phyloP scores from a whole-genome alignment of 1,140 invertebrate genomes.

The Macrostomum lignano region DNA sequence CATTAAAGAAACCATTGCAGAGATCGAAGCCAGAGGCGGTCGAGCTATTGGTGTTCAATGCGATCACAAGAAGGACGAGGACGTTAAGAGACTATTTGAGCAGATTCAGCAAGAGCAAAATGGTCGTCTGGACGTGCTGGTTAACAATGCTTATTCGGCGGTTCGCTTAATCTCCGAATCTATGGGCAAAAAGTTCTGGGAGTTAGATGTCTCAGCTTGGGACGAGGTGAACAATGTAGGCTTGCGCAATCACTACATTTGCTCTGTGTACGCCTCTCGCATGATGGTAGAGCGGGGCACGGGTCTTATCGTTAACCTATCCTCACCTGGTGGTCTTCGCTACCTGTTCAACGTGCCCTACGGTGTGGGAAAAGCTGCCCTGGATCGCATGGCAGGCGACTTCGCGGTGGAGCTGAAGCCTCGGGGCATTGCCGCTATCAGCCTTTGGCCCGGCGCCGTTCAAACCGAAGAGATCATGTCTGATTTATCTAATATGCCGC shows the following conservation, averaged over 20 bases:
- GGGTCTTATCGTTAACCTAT: conserved; percentile 29
- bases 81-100: conserved; percentile 26
- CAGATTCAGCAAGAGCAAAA: conserved; percentile 22
- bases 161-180: conserved; percentile 15
- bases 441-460: conserved; percentile 28
- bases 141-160: conserved; percentile 30
- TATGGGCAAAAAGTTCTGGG: conserved; percentile 21
- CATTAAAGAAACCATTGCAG: neutral
- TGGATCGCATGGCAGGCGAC: conserved; percentile 27
- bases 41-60: conserved; percentile 20
- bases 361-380: conserved; percentile 26
- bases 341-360: conserved; percentile 28
- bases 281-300: conserved; percentile 24
- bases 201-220: conserved; percentile 15
- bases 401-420: conserved; percentile 24
- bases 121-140: conserved; percentile 27
- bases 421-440: conserved; percentile 23
- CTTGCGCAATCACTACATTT: conserved; percentile 28
- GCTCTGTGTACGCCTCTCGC: conserved; percentile 22
- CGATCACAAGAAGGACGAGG: conserved; percentile 26
- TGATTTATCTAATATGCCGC: no score
- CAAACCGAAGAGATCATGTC: conserved; percentile 20
- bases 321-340: conserved; percentile 25
- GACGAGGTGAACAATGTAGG: conserved; percentile 29
- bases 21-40: conserved; percentile 18